These are phyloP conservation scores for Tethea ocularis DNA, from an alignment of 2,888 invertebrate species.

Conservation along the genomic window DNA sequence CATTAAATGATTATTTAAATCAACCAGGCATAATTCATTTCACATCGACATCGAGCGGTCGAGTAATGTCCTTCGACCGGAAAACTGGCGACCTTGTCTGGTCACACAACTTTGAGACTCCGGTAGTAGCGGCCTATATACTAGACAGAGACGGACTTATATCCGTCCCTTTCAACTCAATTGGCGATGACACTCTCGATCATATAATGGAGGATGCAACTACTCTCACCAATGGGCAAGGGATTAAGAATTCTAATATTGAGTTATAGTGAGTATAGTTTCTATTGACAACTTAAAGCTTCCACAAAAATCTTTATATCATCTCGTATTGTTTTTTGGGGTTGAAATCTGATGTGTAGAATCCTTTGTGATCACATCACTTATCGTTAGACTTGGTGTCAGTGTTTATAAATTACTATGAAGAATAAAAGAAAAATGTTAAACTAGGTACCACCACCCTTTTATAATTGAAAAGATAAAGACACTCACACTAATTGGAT, in stretches of 20 bases:
- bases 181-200: constrained; percentile 93
- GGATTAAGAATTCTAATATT: constrained; percentile 84
- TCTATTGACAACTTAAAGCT: not conserved
- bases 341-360: no score
- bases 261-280: constrained; percentile 83
- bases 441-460: no score
- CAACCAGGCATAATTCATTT: constrained; percentile 92
- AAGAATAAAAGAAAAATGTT: no score
- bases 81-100: constrained; percentile 92
- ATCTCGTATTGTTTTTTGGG: not conserved
- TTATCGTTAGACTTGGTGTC: no score
- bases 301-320: not conserved
- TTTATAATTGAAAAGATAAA: not conserved
- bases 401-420: no score
- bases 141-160: constrained; percentile 90
- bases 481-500: not conserved
- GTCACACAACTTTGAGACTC: constrained; percentile 94
- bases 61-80: constrained; percentile 92
- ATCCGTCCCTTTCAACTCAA: constrained; percentile 93
- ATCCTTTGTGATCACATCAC: no score
- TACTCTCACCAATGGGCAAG: constrained; percentile 80
- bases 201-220: constrained; percentile 86
- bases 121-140: constrained; percentile 95
- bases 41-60: constrained; percentile 94
- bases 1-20: constrained; percentile 13